Conservation (phyloP, 2,888 invertebrate species). For the Aelia acuminata region DNA sequence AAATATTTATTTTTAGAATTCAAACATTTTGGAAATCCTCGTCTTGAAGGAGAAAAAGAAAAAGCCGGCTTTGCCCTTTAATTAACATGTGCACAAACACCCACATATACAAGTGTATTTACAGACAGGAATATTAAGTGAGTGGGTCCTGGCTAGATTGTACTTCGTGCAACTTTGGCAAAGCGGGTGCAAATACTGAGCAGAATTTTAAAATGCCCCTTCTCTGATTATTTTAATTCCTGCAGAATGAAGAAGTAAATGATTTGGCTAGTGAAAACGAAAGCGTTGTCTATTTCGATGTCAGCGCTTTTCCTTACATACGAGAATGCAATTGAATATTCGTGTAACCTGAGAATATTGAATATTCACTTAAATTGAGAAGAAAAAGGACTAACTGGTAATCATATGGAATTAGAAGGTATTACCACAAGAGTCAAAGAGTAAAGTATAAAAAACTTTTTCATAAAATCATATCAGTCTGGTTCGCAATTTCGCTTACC, state of each 20-base stretch:
- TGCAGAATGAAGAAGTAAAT: not conserved
- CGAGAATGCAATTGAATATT: not conserved
- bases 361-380: too few species aligned
- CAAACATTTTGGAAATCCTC: too few species aligned
- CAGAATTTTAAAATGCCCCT: not conserved
- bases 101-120: too few species aligned
- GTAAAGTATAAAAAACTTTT: not conserved
- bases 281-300: not conserved
- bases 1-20: too few species aligned
- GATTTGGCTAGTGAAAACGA: not conserved
- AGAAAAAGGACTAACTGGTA: not conserved
- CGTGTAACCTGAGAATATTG: too few species aligned
- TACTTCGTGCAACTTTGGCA: not conserved
- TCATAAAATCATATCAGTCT: not conserved
- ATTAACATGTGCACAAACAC: too few species aligned
- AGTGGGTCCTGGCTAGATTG: not conserved
- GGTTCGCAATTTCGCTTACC: not conserved
- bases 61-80: too few species aligned
- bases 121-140: too few species aligned
- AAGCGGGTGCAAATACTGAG: not conserved
- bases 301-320: not conserved
- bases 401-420: not conserved
- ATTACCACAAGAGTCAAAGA: constrained; percentile 27
- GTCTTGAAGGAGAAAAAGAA: too few species aligned
- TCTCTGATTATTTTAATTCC: not conserved